phyloP scores from a whole-genome alignment of 1,140 invertebrate species.

The Armadillidium nasatum region DNA sequence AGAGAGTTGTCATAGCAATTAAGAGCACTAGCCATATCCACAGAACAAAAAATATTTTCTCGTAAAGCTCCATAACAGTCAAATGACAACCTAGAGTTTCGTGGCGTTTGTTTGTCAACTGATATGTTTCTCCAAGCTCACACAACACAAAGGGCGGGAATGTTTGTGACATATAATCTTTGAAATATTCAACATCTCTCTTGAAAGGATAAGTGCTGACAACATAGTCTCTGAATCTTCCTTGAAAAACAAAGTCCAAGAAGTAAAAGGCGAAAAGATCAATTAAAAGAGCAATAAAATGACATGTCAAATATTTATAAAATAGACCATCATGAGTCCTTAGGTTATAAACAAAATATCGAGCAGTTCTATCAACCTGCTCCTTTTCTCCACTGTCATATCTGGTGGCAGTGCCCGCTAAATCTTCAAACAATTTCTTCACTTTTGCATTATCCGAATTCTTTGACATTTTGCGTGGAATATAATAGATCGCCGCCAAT shows the following conservation, averaged over 20 bases:
- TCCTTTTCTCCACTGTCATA: constrained; percentile 27
- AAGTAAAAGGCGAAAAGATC: constrained; percentile 23
- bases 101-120: constrained; percentile 23
- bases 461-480: constrained; percentile 26
- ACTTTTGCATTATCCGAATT: constrained; percentile 27
- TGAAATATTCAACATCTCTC: constrained; percentile 21
- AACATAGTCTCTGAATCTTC: constrained; percentile 19
- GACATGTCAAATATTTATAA: constrained; percentile 24
- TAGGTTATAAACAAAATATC: constrained; percentile 24
- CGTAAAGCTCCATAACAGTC: constrained; percentile 30
- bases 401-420: constrained; percentile 5
- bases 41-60: constrained; percentile 25
- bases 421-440: constrained; percentile 28
- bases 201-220: constrained; percentile 25
- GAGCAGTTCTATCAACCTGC: constrained; percentile 22
- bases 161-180: constrained; percentile 29
- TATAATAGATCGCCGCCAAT: constrained; percentile 25
- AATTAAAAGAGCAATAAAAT: constrained; percentile 23
- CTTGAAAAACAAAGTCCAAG: constrained; percentile 27
- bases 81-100: constrained; percentile 28
- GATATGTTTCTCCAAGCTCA: constrained; percentile 17
- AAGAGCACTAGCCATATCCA: constrained; percentile 28
- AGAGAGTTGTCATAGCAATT: constrained; percentile 14
- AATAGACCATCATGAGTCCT: constrained; percentile 29
- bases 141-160: constrained; percentile 27